These are phyloP conservation scores for Zapornia atra DNA, from an alignment of 2,113 vertebrate genomes.

Conservation along the genomic window DNA sequence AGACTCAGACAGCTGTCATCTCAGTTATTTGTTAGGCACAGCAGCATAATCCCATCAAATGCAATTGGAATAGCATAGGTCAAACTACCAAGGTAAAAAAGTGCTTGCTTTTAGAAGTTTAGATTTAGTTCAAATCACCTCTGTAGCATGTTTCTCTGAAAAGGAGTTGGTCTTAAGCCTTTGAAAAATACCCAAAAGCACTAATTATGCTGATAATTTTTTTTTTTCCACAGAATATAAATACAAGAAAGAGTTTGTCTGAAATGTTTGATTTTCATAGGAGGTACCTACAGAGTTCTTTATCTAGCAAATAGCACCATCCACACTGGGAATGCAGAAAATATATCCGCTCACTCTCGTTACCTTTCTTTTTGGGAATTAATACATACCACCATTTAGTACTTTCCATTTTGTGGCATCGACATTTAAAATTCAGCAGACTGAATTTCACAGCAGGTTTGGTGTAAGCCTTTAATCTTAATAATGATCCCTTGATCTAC, in stretches of 20 bases:
- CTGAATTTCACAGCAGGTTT: constrained; percentile 72
- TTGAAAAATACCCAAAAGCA: background rate
- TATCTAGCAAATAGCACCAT: background rate
- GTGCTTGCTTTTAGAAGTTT: background rate
- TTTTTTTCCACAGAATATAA: background rate
- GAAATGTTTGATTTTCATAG: constrained; percentile 1
- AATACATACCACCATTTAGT: constrained; percentile 41
- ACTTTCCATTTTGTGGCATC: constrained; percentile 36
- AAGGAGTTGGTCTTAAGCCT: background rate
- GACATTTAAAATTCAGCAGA: constrained; percentile 67
- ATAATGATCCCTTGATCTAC: constrained; percentile 80
- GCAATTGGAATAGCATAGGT: background rate
- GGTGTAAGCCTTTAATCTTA: constrained; percentile 78
- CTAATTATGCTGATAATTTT: background rate
- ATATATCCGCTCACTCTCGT: background rate
- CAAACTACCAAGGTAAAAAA: background rate
- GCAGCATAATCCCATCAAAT: background rate
- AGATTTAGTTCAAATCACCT: background rate
- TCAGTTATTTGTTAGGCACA: background rate
- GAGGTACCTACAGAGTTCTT: background rate
- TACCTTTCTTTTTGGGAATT: constrained; percentile 39
- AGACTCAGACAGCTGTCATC: background rate
- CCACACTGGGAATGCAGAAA: background rate
- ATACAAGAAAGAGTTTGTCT: background rate
- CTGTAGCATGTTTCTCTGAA: background rate